These are phyloP conservation scores for Molanna angustata DNA, from an alignment of 2,888 invertebrate genomes.

Conservation along the genomic window DNA sequence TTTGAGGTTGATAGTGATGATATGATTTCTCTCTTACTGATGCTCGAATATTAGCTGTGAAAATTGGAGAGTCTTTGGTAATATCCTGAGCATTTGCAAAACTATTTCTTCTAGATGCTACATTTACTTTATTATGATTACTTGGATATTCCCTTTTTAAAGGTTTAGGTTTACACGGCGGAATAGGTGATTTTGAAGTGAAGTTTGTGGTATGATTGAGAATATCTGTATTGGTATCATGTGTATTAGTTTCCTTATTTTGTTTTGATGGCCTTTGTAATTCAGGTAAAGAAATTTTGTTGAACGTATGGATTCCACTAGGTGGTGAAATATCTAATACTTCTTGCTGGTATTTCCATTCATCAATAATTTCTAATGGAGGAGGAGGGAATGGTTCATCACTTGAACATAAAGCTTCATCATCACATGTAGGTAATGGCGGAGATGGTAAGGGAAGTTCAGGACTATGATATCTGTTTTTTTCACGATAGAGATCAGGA, in stretches of 20 bases:
- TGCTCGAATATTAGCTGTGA: slow-evolving; percentile 25
- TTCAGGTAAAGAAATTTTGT: slow-evolving; percentile 11
- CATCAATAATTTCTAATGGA: slow-evolving; percentile 37
- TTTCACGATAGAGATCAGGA: slow-evolving; percentile 45
- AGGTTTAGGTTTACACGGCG: slow-evolving; percentile 17
- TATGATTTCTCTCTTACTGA: slow-evolving; percentile 29
- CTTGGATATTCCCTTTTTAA: slow-evolving; percentile 25
- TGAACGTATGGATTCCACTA: slow-evolving; percentile 11
- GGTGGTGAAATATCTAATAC: slow-evolving; percentile 15
- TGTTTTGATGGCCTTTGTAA: slow-evolving; percentile 13
- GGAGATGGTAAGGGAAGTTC: slow-evolving; percentile 63
- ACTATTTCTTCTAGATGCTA: slow-evolving; percentile 23
- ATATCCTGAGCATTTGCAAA: slow-evolving; percentile 24
- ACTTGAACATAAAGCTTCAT: slow-evolving; percentile 58
- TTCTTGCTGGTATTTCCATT: slow-evolving; percentile 29
- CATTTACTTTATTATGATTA: slow-evolving; percentile 15
- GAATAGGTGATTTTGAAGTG: slow-evolving; percentile 2
- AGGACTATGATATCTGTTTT: slow-evolving; percentile 48
- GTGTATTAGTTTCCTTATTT: slow-evolving; percentile 4
- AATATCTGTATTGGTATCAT: slow-evolving; percentile 3
- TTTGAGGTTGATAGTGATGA: slow-evolving; percentile 13
- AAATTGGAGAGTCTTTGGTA: slow-evolving; percentile 15
- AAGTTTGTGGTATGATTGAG: slow-evolving; percentile 7
- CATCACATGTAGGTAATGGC: slow-evolving; percentile 45
- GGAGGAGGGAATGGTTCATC: slow-evolving; percentile 67